Percentiles rank a stretch among this genome's conserved stretches.
Conservation (phyloP, 2,888 invertebrate species). For the Neocrepidodera transversa region DNA sequence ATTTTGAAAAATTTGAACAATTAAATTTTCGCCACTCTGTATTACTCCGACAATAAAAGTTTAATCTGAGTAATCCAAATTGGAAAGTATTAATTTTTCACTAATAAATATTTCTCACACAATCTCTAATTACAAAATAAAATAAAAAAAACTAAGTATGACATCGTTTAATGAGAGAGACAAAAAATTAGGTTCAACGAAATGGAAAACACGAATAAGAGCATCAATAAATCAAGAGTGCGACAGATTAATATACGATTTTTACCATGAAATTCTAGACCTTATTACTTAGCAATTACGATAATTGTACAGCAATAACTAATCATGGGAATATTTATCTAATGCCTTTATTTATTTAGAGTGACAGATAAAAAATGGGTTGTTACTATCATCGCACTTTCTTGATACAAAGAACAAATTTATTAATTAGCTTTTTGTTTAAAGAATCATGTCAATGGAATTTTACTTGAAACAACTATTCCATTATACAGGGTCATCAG, state of each 20-base stretch:
- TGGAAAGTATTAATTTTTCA: too few relatives aligned
- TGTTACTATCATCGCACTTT: too few relatives aligned
- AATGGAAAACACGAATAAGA: conserved; percentile 16
- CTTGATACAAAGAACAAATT: too few relatives aligned
- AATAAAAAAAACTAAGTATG: not conserved
- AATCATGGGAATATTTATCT: conserved; percentile 5
- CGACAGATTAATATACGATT: conserved; percentile 21
- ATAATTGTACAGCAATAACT: conserved; percentile 20
- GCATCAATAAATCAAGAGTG: conserved; percentile 16
- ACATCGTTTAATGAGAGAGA: not conserved
- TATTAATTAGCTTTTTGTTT: too few relatives aligned
- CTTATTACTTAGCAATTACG: conserved; percentile 19
- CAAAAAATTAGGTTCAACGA: conserved; percentile 8
- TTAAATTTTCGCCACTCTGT: too few relatives aligned
- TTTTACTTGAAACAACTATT: too few relatives aligned
- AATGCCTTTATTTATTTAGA: not conserved
- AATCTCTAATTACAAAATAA: not conserved
- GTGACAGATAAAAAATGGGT: too few relatives aligned
- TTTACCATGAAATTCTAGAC: conserved; percentile 19
- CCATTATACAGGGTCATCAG: too few relatives aligned
- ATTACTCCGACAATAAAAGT: too few relatives aligned
- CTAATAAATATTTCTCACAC: not conserved
- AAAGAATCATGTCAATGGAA: too few relatives aligned
- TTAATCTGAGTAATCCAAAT: too few relatives aligned
- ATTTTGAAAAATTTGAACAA: too few relatives aligned